phyloP scores from a whole-genome alignment of 2,797 vertebrate species.

The Spinus olivaceus region DNA sequence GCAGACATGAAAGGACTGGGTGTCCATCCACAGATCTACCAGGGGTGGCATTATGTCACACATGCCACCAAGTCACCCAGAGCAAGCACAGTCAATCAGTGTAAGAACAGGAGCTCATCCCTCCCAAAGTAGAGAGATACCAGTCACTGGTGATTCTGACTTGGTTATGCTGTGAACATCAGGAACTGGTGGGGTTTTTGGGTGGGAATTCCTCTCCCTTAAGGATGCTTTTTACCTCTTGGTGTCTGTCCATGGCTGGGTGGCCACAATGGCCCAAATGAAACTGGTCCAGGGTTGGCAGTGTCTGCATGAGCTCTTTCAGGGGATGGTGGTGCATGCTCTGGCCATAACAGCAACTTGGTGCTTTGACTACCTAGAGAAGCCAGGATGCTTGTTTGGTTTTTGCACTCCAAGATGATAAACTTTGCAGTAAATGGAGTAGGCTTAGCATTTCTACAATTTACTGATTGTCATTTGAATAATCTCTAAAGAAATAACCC shows the following conservation, averaged over 20 bases:
- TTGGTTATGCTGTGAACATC: background rate
- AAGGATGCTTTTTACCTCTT: background rate
- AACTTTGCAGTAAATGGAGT: background rate
- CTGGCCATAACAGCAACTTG: background rate
- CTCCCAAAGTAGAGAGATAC: accelerated
- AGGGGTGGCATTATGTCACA: background rate
- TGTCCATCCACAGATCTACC: background rate
- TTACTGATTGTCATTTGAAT: background rate
- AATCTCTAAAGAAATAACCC: background rate
- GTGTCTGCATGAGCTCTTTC: background rate
- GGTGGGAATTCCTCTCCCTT: background rate
- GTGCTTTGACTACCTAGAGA: background rate
- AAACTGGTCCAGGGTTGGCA: background rate
- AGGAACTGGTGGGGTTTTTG: background rate
- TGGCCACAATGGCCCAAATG: background rate
- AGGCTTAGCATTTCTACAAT: background rate
- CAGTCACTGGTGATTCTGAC: background rate
- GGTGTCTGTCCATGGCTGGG: background rate
- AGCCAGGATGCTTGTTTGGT: background rate
- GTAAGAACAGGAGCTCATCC: accelerated
- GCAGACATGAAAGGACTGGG: accelerated
- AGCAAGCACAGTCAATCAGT: accelerated
- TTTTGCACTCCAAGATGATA: background rate
- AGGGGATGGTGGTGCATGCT: accelerated
- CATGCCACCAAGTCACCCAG: accelerated